A percentile compares a stretch with the other conserved stretches of the same genome.
phyloP scores from a whole-genome alignment of 2,797 vertebrate genomes.

The Macropus fuliginosus region DNA sequence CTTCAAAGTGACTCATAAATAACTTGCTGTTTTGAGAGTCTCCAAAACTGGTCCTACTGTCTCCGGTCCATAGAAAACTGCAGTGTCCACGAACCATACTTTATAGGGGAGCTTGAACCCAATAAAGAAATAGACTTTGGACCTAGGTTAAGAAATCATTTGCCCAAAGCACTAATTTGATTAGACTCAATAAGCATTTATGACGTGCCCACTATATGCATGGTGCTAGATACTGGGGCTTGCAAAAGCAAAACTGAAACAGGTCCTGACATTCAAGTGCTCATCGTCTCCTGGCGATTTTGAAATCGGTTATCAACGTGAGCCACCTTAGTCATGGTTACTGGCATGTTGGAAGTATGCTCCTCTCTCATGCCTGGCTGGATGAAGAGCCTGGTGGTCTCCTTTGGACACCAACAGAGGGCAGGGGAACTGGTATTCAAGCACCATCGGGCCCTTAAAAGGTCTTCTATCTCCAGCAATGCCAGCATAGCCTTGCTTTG shows the following conservation, averaged over 20 bases:
- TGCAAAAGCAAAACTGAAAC: neutral
- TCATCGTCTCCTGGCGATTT: neutral
- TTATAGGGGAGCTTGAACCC: neutral
- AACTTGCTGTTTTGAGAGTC: neutral
- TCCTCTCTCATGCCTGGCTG: neutral
- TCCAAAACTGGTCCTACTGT: neutral
- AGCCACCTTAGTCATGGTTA: too few relatives aligned
- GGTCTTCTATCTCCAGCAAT: too few relatives aligned
- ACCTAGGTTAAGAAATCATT: neutral
- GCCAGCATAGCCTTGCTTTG: too few relatives aligned
- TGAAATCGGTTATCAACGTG: neutral
- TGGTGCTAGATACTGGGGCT: neutral
- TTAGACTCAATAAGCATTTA: neutral
- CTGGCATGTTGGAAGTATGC: neutral
- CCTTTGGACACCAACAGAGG: neutral
- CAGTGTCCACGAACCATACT: neutral
- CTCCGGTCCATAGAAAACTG: neutral
- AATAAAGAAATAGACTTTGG: neutral
- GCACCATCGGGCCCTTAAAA: too few relatives aligned
- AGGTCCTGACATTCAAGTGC: neutral
- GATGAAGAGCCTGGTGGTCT: neutral
- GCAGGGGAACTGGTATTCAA: neutral
- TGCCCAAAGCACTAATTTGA: neutral
- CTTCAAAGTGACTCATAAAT: neutral
- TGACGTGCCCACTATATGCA: neutral